Conservation (phyloP, 2,113 vertebrate genomes). For the Sebastes fasciatus region DNA sequence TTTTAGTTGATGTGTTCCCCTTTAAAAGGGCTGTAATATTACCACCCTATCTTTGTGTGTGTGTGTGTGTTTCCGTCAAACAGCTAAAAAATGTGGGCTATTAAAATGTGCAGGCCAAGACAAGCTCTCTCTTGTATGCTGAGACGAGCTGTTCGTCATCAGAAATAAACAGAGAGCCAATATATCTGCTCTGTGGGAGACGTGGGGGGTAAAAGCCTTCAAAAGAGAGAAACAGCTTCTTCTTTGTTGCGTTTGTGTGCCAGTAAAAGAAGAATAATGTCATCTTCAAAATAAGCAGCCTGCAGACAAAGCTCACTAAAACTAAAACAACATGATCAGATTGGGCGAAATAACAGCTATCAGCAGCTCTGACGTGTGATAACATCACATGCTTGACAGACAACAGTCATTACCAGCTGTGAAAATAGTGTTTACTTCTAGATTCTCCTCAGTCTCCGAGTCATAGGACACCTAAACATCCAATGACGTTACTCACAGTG, state of each 20-base stretch:
- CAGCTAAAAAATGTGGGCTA: constrained; percentile 49
- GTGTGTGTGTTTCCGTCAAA: neutral
- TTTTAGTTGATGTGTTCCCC: neutral
- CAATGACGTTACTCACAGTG: constrained; percentile 17
- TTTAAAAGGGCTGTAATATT: neutral
- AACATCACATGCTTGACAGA: constrained; percentile 24
- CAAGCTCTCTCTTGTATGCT: constrained; percentile 37
- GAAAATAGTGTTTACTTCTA: constrained; percentile 59
- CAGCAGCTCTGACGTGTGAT: constrained; percentile 2
- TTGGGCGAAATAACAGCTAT: constrained; percentile 12
- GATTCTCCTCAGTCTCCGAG: neutral
- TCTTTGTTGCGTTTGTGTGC: neutral
- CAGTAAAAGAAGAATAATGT: neutral
- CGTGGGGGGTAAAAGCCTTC: neutral
- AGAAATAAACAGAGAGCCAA: constrained; percentile 14
- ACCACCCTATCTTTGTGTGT: neutral
- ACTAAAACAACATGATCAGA: neutral
- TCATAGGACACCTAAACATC: neutral
- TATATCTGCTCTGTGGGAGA: neutral
- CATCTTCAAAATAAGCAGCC: constrained; percentile 9
- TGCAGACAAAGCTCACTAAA: neutral
- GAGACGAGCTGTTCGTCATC: constrained; percentile 28
- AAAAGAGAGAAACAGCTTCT: neutral
- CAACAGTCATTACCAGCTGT: constrained; percentile 54
- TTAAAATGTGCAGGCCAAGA: constrained; percentile 58